Evolutionary conservation across 2,888 invertebrate species (phyloP).

Genomic region (Scaptomyza flava): DNA sequence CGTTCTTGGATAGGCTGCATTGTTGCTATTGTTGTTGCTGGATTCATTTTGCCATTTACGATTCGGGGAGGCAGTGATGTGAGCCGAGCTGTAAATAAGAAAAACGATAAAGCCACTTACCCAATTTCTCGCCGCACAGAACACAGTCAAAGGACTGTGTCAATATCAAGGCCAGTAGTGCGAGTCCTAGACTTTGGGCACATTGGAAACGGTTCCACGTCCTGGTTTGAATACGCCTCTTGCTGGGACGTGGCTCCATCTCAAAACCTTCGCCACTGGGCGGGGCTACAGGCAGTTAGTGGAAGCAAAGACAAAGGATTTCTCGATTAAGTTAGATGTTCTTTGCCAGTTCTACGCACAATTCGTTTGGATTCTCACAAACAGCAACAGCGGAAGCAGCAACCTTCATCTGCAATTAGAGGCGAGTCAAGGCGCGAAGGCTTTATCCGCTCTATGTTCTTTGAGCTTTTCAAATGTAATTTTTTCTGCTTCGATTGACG

Average conservation of each 20-base stretch:
- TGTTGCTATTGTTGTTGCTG: constrained; percentile 22
- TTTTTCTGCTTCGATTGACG: constrained; percentile 47
- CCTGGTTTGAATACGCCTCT: constrained; percentile 6
- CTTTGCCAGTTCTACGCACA: constrained; percentile 38
- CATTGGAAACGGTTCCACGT: constrained; percentile 12
- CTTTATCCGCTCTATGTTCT: constrained; percentile 9
- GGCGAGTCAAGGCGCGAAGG: constrained; percentile 6
- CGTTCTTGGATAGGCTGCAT: constrained; percentile 9
- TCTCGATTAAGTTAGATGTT: constrained; percentile 49
- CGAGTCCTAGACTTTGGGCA: constrained; percentile 29
- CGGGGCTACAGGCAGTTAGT: constrained; percentile 34
- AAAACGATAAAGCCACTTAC: constrained; percentile 73
- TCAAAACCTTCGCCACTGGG: constrained; percentile 21
- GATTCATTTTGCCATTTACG: constrained; percentile 37
- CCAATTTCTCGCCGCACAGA: constrained; percentile 80
- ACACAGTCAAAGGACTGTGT: constrained; percentile 63
- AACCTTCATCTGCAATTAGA: constrained; percentile 63
- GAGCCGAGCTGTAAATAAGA: constrained; percentile 65
- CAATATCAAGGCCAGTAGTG: constrained; percentile 62
- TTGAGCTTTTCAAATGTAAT: constrained; percentile 28
- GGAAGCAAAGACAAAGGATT: constrained; percentile 51
- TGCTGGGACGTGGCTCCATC: constrained; percentile 45
- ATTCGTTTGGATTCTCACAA: constrained; percentile 25
- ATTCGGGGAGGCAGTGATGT: constrained; percentile 49
- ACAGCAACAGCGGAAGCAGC: background rate